Evolutionary conservation across 2,888 invertebrate species (phyloP), one percentile per base, ranked within the genome.

Genomic region (Ophion costatus): DNA sequence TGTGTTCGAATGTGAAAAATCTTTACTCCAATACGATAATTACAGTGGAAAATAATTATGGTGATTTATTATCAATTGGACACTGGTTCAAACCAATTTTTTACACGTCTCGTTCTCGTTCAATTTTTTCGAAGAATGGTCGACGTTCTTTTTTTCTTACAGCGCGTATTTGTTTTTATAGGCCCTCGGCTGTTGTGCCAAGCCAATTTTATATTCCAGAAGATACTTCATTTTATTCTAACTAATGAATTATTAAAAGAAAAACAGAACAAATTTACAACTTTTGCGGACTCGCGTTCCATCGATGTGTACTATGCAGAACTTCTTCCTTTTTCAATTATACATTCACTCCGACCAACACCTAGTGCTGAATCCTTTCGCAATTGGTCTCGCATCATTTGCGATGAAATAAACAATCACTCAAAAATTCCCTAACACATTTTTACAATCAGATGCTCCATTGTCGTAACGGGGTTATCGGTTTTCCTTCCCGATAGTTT

Each of bases 401-500:
- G 63, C 51, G 24, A 45, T 51, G 29, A 64, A 74, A 42, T 9
- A 29, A 57, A 64, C 51, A 64, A 29, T 75, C 59, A n/a, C 51
- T 75, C 45, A 17, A 24, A 51, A 63, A 45, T 45, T 4, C 6
- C 51, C 51, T 51, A 69, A 79, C 67, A n/a, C 14, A 42, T 45
- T 66, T 74, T 70, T 24, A 77, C 67, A 66, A 82, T 63, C 64
- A 56, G 63, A 74, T 45, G 74, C 66, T 76, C 75, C 56, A 64
- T 69, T 56, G 56, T 75, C 61, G 45, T 69, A 69, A 69, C 45
- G 22, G 56, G 59, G 24, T 51, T 33, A 51, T 22, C 64, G 42
- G 51, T 20, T 51, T 42, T 17, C 42, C 42, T 33, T 20, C 42
- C 3, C 33, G 9, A 45, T 63, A 73, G 14, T 20, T 14, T 56